Evolutionary conservation across 2,113 vertebrate species (phyloP).

Genomic region (Chloropsis cyanopogon): DNA sequence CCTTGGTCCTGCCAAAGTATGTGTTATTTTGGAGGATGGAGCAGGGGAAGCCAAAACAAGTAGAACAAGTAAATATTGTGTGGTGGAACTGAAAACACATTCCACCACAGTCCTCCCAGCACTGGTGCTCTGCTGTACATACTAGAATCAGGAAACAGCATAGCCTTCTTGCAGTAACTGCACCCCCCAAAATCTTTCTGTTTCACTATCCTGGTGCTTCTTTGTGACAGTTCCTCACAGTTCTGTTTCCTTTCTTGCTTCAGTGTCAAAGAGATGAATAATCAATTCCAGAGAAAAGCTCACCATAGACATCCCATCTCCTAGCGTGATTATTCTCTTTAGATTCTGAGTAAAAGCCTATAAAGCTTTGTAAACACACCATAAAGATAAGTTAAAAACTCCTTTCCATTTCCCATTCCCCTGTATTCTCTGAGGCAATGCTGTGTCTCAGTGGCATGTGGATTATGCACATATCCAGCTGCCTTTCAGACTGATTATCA

Average conservation of each 20-base stretch:
- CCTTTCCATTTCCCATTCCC: background rate
- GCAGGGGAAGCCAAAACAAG: background rate
- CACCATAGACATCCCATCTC: background rate
- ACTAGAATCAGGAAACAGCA: background rate
- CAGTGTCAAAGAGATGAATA: background rate
- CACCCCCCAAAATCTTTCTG: background rate
- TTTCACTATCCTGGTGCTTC: background rate
- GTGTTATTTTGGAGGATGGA: background rate
- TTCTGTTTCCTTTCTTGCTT: background rate
- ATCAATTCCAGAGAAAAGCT: background rate
- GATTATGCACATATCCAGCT: background rate
- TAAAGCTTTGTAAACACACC: background rate
- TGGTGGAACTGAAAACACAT: background rate
- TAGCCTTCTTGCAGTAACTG: background rate
- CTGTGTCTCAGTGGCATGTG: background rate
- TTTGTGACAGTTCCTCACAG: background rate
- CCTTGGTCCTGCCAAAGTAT: background rate
- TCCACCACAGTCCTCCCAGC: background rate
- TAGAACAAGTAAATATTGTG: background rate
- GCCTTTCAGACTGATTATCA: background rate
- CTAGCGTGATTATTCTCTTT: background rate
- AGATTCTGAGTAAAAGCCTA: background rate
- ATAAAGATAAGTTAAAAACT: background rate
- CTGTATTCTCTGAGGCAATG: background rate
- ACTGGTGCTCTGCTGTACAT: background rate